A percentile compares a stretch with the other conserved stretches of the same genome.
Evolutionary conservation across 2,888 invertebrate genomes (phyloP).

Genomic region (Agrochola macilenta): DNA sequence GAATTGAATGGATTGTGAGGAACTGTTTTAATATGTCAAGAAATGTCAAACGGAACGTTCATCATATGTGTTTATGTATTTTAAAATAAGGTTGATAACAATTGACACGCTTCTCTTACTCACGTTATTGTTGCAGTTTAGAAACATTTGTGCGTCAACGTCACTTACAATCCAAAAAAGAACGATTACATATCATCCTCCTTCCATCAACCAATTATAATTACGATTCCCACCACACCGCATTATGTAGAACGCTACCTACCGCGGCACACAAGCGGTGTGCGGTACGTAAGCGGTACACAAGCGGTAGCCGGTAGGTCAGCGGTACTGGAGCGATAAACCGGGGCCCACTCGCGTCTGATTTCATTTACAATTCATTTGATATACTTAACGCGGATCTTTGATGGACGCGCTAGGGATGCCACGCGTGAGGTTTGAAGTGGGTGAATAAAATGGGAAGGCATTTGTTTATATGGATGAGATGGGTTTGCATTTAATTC

Average conservation of each 20-base stretch:
- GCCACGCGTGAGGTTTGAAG: slow-evolving; percentile 44
- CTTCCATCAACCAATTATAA: neutral
- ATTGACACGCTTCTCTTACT: no score
- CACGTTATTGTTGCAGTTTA: no score
- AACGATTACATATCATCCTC: neutral
- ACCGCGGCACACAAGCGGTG: neutral
- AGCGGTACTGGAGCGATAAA: slow-evolving; percentile 74
- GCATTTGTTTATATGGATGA: slow-evolving; percentile 48
- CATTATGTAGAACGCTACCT: slow-evolving; percentile 21
- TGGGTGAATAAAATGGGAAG: slow-evolving; percentile 1
- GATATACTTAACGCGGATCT: slow-evolving; percentile 84
- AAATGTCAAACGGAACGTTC: no score
- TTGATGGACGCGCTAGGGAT: slow-evolving; percentile 83
- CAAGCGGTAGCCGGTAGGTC: slow-evolving; percentile 19
- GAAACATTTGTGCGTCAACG: no score
- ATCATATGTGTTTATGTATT: no score
- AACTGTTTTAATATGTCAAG: no score
- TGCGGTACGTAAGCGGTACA: slow-evolving; percentile 5
- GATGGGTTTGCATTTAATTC: slow-evolving; percentile 23
- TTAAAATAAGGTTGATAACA: no score
- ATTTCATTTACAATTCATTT: slow-evolving; percentile 91
- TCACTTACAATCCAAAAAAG: neutral
- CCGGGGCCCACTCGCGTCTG: slow-evolving; percentile 82
- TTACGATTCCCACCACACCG: neutral
- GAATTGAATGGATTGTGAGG: no score